phyloP scores from a whole-genome alignment of 2,888 invertebrate species.

The Epinotia bilunana region DNA sequence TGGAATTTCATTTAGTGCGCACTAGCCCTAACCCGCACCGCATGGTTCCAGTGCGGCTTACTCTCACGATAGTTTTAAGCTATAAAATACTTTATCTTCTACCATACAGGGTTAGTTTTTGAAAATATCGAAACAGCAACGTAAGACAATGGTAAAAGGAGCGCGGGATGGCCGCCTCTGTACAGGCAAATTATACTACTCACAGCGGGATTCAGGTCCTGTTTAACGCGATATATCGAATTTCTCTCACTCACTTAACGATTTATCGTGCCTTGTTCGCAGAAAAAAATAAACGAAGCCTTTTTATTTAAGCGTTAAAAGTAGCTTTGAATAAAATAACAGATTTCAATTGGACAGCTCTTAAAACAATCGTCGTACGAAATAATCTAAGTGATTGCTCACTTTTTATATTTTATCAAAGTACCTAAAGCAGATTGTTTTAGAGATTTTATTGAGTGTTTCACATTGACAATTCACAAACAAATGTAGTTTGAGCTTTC shows the following conservation, averaged over 20 bases:
- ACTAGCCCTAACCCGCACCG: slow-evolving; percentile 52
- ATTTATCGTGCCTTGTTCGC: slow-evolving; percentile 57
- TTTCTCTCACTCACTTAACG: slow-evolving; percentile 67
- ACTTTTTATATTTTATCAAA: slow-evolving; percentile 2
- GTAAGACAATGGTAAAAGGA: slow-evolving; percentile 1
- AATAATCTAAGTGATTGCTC: slow-evolving; percentile 20
- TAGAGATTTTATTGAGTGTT: neutral
- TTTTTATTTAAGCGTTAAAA: slow-evolving; percentile 23
- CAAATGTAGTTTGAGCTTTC: neutral
- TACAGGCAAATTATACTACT: slow-evolving; percentile 71
- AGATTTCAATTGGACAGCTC: slow-evolving; percentile 12
- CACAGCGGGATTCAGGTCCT: slow-evolving; percentile 67
- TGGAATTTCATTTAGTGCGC: slow-evolving; percentile 56
- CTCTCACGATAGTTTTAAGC: neutral
- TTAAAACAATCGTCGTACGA: slow-evolving; percentile 27
- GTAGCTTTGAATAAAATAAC: slow-evolving; percentile 33
- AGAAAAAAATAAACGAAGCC: slow-evolving; percentile 47
- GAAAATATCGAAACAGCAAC: slow-evolving; percentile 39
- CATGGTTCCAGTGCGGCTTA: slow-evolving; percentile 49
- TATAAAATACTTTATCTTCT: neutral
- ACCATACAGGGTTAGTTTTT: neutral
- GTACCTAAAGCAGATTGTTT: neutral
- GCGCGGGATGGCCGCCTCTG: slow-evolving; percentile 50
- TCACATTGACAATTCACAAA: neutral
- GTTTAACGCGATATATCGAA: slow-evolving; percentile 70